Percentiles rank a stretch among this genome's conserved stretches.
Conservation (phyloP, 1,140 invertebrate species). For the Conus ventricosus region DNA sequence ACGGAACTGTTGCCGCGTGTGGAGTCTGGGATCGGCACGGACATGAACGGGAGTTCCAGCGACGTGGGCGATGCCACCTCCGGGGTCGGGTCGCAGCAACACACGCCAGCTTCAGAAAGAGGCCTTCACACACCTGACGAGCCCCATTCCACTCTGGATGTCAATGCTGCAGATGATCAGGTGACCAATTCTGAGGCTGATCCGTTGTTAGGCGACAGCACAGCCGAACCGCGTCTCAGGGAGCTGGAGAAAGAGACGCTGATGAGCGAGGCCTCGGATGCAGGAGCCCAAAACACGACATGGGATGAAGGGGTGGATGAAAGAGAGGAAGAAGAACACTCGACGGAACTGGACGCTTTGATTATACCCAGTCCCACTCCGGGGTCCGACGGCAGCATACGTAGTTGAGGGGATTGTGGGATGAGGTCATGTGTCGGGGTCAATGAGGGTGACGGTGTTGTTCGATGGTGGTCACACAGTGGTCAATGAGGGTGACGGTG, state of each 20-base stretch:
- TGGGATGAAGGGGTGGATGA: neutral
- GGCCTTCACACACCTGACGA: neutral
- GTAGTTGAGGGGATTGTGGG: neutral
- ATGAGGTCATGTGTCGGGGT: too few species aligned
- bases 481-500: too few species aligned
- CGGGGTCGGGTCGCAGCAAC: neutral
- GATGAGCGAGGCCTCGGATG: neutral
- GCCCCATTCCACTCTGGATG: too few species aligned
- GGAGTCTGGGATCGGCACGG: slow-evolving; percentile 14
- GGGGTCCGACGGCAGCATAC: neutral
- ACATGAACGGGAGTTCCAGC: neutral
- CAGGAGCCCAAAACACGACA: too few species aligned
- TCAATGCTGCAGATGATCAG: neutral
- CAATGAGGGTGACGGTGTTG: too few species aligned
- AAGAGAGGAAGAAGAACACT: neutral
- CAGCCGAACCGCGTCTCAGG: neutral
- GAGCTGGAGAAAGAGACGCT: neutral
- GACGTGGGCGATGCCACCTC: neutral
- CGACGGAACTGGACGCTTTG: slow-evolving; percentile 24
- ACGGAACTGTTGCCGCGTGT: neutral
- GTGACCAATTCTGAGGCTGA: neutral
- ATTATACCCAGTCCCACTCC: neutral
- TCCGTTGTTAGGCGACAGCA: neutral
- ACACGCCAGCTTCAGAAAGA: slow-evolving; percentile 8
- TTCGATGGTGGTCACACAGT: too few species aligned